These are phyloP conservation scores for Galago senegalensis DNA, from an alignment of 2,797 vertebrate species.

Conservation along the genomic window DNA sequence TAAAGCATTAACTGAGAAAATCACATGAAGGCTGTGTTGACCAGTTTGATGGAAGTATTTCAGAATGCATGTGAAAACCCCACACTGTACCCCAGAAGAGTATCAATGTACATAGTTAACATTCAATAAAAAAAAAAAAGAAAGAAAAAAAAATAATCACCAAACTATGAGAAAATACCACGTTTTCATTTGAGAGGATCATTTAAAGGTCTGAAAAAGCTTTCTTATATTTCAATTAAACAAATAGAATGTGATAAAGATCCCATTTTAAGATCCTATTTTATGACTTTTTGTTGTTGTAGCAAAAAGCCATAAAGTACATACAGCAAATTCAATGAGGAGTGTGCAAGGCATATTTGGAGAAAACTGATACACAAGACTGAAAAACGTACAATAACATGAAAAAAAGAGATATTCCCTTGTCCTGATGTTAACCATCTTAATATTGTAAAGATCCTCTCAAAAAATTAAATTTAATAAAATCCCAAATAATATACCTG, in stretches of 20 bases:
- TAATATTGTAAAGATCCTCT: conserved; percentile 36
- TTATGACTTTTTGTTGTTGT: background rate
- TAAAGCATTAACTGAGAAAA: too few species aligned
- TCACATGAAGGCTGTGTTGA: too few species aligned
- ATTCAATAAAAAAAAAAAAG: too few species aligned
- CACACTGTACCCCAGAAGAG: too few species aligned
- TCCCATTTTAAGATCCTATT: background rate
- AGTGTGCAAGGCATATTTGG: background rate
- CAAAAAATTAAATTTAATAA: conserved; percentile 38
- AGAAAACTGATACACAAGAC: background rate
- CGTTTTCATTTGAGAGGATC: background rate
- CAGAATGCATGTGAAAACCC: too few species aligned
- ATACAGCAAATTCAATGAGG: conserved; percentile 42
- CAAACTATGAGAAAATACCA: conserved; percentile 40
- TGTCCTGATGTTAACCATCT: conserved; percentile 11
- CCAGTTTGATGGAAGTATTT: too few species aligned
- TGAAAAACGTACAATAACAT: background rate
- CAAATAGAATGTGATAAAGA: conserved; percentile 43
- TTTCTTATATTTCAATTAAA: conserved; percentile 61
- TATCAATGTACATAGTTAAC: too few species aligned
- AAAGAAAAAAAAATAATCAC: conserved; percentile 26
- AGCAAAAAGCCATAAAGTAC: conserved; percentile 5
- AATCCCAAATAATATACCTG: background rate
- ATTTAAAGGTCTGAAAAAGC: conserved; percentile 30
- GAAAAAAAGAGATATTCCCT: background rate